Evolutionary conservation across 2,113 vertebrate genomes (phyloP), one percentile per base, ranked within the genome.

Genomic region (Xiphias gladius): DNA sequence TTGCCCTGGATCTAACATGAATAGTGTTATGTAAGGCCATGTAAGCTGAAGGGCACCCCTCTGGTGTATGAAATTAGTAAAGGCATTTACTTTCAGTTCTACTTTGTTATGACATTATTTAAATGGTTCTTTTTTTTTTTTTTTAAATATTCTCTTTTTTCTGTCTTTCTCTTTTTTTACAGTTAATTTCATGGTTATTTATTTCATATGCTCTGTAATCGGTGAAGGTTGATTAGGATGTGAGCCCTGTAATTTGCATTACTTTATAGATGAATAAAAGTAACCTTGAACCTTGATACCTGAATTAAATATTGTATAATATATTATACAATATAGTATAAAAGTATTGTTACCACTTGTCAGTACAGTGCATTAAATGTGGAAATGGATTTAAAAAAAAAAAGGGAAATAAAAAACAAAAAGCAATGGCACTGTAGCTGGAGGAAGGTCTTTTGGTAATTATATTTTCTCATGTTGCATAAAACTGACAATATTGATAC

Each of bases 121-220:
- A 50, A 52, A 52, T 52, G 48, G 48, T 50, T 50, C 48, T 54
- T 54, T 54, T 54, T n/a, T n/a, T n/a, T n/a, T n/a, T n/a, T n/a
- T n/a, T n/a, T n/a, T n/a, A n/a, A n/a, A n/a, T n/a, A n/a, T n/a
- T n/a, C n/a, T n/a, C n/a, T n/a, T n/a, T n/a, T n/a, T n/a, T n/a
- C n/a, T n/a, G 0, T 35, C 5, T 50, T 1, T 55, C 16, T 26
- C 5, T 48, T 63, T 48, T 17, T 24, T 10, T 5, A 5, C 17
- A 61, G 28, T 32, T 61, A 16, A 32, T 61, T 1, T 39, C 2
- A 59, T 26, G 7, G 39, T 2, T 24, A 61, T 39, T 13, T 57
- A 20, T 55, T 48, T 20, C 0, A 30, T n/a, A 28, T 73, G 41
- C 28, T 24, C 41, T 67, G 20, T 54, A 43, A 62, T 57, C 54